phyloP scores from a whole-genome alignment of 2,113 vertebrate species.

The Suricata suricatta region DNA sequence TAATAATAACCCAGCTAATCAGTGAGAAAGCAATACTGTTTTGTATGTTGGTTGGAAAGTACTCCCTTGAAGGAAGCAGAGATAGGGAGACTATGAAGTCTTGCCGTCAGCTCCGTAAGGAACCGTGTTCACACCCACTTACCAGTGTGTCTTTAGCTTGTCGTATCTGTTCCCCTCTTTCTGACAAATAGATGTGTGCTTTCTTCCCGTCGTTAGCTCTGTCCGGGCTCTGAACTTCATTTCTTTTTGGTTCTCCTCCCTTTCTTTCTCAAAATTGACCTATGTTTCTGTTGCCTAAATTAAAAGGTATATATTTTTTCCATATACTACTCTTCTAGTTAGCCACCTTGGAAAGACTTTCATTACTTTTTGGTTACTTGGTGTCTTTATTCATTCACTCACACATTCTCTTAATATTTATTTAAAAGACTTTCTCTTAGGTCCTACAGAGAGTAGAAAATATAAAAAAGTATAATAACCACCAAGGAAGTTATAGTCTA shows the following conservation, averaged over 20 bases:
- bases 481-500: background rate
- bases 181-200: background rate
- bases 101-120: background rate
- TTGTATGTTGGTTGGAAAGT: background rate
- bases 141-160: background rate
- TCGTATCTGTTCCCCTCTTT: background rate
- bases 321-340: background rate
- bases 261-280: background rate
- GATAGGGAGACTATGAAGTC: background rate
- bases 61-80: background rate
- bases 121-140: background rate
- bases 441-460: background rate
- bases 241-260: background rate
- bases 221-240: background rate
- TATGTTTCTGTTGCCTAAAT: background rate
- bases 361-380: background rate
- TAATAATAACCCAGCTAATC: background rate
- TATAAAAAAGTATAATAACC: background rate
- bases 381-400: background rate
- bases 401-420: background rate
- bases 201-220: background rate
- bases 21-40: background rate
- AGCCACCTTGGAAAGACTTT: background rate
- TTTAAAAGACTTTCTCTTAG: background rate
- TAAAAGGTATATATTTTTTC: background rate